Evolutionary conservation across 1,140 invertebrate species (phyloP).

Genomic region (Nomia melanderi): DNA sequence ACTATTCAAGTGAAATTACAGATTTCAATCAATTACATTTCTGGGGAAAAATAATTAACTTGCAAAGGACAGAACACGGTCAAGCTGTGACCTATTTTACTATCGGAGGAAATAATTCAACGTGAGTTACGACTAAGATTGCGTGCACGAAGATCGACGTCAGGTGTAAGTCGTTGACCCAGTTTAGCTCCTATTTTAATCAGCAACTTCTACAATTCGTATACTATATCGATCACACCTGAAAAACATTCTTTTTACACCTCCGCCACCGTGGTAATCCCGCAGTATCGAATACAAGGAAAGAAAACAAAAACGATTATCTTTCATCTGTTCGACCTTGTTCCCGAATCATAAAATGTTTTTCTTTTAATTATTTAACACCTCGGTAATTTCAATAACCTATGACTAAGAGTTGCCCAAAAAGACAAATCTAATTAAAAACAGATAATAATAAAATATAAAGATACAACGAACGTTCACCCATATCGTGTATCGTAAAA

Average conservation of each 20-base stretch:
- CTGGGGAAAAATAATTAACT: slow-evolving; percentile 13
- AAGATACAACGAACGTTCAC: too few species aligned
- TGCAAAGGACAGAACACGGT: neutral
- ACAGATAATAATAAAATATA: neutral
- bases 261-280: neutral
- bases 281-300: neutral
- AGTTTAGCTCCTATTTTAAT: slow-evolving; percentile 59
- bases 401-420: neutral
- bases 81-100: slow-evolving; percentile 46
- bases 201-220: slow-evolving; percentile 27
- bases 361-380: too few species aligned
- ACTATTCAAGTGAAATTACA: too few species aligned
- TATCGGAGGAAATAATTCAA: slow-evolving; percentile 35
- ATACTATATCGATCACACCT: slow-evolving; percentile 16
- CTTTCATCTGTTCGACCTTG: too few species aligned
- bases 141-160: slow-evolving; percentile 39
- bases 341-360: too few species aligned
- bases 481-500: too few species aligned
- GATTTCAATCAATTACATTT: neutral
- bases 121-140: slow-evolving; percentile 41
- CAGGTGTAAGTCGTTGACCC: slow-evolving; percentile 50
- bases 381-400: too few species aligned
- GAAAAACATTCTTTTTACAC: neutral
- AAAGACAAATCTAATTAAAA: neutral
- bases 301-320: too few species aligned